Base-by-base conservation (phyloP, 2,888 invertebrate genomes). In the Sarcophaga carnaria region DNA sequence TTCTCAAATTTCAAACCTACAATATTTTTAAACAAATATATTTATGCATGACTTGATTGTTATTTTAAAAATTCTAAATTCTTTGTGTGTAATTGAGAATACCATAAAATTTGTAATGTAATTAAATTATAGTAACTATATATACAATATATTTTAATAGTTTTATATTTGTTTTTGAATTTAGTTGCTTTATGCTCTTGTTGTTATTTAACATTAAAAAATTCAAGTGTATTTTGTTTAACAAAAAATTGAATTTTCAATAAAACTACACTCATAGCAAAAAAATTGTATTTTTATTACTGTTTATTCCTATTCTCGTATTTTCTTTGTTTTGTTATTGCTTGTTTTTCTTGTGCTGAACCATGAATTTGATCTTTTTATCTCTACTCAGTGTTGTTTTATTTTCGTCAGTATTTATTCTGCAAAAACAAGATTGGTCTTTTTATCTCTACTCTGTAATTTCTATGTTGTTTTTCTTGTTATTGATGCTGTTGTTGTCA, bases 111-210 rank as follows among this genome's bases (percentile, higher is more conserved):
- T 67, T 67, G 67, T 67, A 37, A 12, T 67, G 67, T 45, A 67
- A 67, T 67, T n/a, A 67, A 45, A 67, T n/a, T 67, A 37, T 47
- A 45, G 67, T 66, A 27, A 37, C 17, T 54, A 54, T 54, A 54
- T 54, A 54, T 17, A 54, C 5, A 54, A 54, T 14, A 14, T 54
- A 54, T 14, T 54, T 14, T 66, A 66, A 66, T 66, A 66, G 66
- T 45, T 47, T 67, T 67, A 67, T 45, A 67, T 45, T 20, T 67
- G 45, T 67, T 67, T 37, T 67, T 67, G n/a, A 47, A 67, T 67
- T 67, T 45, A 67, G 45, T 47, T 67, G 47, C 45, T 67, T 67
- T 67, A 47, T 67, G 45, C 67, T 67, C n/a, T 67, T 67, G 67
- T 67, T 67, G 47, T 67, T 67, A 20, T 67, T 37, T 45, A 67